Percentiles rank a stretch among this genome's conserved stretches.
These are phyloP conservation scores for Shinisaurus crocodilurus DNA, from an alignment of 2,113 vertebrate species.

Conservation along the genomic window DNA sequence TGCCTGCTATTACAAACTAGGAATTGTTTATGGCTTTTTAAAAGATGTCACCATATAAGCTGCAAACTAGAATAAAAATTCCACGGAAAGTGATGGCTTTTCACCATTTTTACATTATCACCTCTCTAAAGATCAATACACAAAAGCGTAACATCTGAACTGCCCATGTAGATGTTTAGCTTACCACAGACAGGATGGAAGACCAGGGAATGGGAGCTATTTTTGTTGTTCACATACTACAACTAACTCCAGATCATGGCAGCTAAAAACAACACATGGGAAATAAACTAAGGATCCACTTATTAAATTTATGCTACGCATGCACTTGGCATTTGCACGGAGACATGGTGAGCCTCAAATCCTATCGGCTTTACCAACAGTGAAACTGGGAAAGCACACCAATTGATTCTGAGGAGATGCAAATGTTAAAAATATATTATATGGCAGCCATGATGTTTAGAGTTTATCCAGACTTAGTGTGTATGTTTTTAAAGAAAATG, in stretches of 20 bases:
- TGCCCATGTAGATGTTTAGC: slow-evolving; percentile 25
- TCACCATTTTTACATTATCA: neutral
- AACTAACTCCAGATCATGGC: slow-evolving; percentile 49
- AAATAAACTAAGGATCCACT: slow-evolving; percentile 48
- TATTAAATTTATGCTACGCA: slow-evolving; percentile 56
- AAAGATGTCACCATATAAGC: neutral
- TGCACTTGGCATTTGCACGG: slow-evolving; percentile 20
- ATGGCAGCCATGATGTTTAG: slow-evolving; percentile 61
- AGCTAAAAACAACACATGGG: slow-evolving; percentile 4
- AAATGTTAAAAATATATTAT: slow-evolving; percentile 58
- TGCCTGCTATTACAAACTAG: neutral
- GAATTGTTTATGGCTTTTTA: neutral
- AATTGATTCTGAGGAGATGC: neutral
- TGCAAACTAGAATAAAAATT: neutral
- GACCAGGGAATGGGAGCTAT: slow-evolving; percentile 55
- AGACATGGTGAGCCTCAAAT: slow-evolving; percentile 53
- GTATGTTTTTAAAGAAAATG: slow-evolving; percentile 15
- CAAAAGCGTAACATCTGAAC: neutral
- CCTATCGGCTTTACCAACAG: slow-evolving; percentile 51
- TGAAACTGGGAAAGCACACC: slow-evolving; percentile 45
- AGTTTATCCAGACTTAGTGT: slow-evolving; percentile 12
- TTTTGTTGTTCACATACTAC: slow-evolving; percentile 45
- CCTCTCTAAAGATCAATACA: too few relatives aligned
- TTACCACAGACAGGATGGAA: neutral
- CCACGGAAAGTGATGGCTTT: neutral